These are phyloP conservation scores for Orussus abietinus DNA, from an alignment of 1,140 invertebrate species.

Conservation along the genomic window DNA sequence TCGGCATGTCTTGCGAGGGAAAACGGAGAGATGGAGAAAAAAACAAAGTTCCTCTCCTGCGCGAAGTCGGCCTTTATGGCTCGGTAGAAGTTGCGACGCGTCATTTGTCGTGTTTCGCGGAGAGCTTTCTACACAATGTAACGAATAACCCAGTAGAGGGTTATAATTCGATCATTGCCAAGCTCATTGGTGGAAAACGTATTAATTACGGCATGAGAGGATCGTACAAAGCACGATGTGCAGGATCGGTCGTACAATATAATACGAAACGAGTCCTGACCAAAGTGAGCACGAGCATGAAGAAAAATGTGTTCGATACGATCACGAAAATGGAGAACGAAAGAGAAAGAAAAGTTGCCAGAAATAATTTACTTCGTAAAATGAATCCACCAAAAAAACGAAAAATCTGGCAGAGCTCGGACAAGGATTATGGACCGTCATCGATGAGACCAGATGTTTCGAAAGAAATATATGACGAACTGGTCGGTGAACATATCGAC, in stretches of 20 bases:
- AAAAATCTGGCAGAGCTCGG: constrained; percentile 5
- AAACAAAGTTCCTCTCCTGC: constrained; percentile 11
- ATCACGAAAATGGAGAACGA: constrained; percentile 15
- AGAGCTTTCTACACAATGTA: constrained; percentile 32
- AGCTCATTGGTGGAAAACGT: constrained; percentile 37
- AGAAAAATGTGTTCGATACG: constrained; percentile 7
- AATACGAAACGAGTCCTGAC: constrained; percentile 22
- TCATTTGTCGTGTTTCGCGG: constrained; percentile 14
- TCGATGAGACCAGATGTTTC: constrained; percentile 15
- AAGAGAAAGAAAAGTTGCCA: constrained; percentile 14
- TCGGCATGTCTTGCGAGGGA: constrained; percentile 4
- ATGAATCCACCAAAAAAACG: too few relatives aligned
- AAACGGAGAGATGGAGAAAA: background rate
- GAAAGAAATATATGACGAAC: constrained; percentile 1
- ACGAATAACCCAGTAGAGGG: constrained; percentile 43
- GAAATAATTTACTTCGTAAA: too few relatives aligned
- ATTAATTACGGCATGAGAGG: constrained; percentile 25
- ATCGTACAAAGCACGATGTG: constrained; percentile 24
- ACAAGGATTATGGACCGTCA: constrained; percentile 20
- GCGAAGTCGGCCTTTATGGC: constrained; percentile 3
- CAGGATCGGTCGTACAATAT: constrained; percentile 29
- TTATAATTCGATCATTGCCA: constrained; percentile 32
- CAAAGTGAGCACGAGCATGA: constrained; percentile 1
- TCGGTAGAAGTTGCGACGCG: constrained; percentile 5
- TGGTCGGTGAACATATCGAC: constrained; percentile 1